Percentiles rank a stretch among this genome's conserved stretches.
These are phyloP conservation scores for Spilarctia lutea DNA, from an alignment of 2,888 invertebrate species.

Conservation along the genomic window DNA sequence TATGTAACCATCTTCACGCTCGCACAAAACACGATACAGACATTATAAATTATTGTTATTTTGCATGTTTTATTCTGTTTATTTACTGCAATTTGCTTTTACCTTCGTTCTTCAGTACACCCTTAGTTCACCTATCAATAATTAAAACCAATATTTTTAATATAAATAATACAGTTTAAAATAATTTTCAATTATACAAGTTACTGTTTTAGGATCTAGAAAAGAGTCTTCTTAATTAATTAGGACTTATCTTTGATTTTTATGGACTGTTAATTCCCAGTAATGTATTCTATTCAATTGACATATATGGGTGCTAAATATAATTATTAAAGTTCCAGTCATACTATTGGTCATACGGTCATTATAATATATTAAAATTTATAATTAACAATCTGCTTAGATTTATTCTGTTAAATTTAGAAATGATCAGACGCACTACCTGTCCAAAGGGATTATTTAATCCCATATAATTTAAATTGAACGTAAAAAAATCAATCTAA, in stretches of 20 bases:
- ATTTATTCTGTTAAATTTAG: not conserved
- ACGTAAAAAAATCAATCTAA: too few relatives aligned
- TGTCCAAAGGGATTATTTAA: too few relatives aligned
- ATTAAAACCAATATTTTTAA: not conserved
- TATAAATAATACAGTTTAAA: too few relatives aligned
- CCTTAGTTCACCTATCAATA: conserved; percentile 28
- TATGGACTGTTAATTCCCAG: not conserved
- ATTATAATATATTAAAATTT: not conserved
- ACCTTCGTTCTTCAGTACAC: conserved; percentile 53
- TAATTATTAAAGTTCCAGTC: not conserved
- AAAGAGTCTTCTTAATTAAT: not conserved
- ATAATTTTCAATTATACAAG: not conserved
- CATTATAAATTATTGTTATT: conserved; percentile 49
- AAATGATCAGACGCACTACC: not conserved
- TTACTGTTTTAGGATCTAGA: not conserved
- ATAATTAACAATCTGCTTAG: not conserved
- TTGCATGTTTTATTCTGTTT: conserved; percentile 65
- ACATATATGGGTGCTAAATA: not conserved
- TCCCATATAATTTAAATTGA: too few relatives aligned
- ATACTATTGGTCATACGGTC: too few relatives aligned
- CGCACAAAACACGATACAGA: conserved; percentile 36
- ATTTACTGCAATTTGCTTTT: conserved; percentile 61
- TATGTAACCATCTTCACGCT: not conserved
- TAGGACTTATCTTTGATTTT: not conserved
- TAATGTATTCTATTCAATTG: not conserved